Conservation (phyloP, 2,888 invertebrate species). For the Cheilosia impressa region DNA sequence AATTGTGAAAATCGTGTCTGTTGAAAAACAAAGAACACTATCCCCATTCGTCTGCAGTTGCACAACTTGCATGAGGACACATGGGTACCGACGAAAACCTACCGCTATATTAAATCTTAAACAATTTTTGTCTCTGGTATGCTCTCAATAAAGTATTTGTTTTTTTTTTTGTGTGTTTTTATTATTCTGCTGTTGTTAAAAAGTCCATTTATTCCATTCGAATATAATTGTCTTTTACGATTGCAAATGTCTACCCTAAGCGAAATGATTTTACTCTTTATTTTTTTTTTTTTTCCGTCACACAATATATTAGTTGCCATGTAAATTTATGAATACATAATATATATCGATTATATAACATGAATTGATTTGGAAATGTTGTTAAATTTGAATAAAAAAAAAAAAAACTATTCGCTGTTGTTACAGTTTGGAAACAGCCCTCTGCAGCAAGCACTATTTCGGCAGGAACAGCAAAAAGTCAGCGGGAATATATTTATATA, state of each 20-base stretch:
- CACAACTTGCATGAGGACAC: constrained; percentile 1
- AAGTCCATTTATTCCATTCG: constrained; percentile 29
- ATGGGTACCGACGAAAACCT: constrained; percentile 1
- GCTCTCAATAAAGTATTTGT: constrained; percentile 54
- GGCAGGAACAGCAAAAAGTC: constrained; percentile 37
- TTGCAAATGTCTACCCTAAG: constrained; percentile 18
- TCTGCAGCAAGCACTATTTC: constrained; percentile 39
- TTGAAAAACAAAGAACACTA: constrained; percentile 19
- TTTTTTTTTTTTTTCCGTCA: background rate
- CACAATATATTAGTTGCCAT: constrained; percentile 20
- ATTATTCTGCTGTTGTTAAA: constrained; percentile 34
- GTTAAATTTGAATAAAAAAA: constrained; percentile 35
- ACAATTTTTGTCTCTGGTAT: constrained; percentile 59
- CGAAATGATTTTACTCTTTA: background rate
- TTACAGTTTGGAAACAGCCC: constrained; percentile 8
- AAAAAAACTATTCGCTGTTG: background rate
- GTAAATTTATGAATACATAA: constrained; percentile 16
- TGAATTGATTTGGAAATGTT: constrained; percentile 7
- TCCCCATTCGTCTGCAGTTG: background rate
- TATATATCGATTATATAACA: background rate
- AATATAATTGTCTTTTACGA: constrained; percentile 55
- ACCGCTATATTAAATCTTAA: constrained; percentile 43
- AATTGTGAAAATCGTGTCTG: constrained; percentile 63
- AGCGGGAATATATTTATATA: constrained; percentile 16
- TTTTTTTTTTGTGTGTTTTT: constrained; percentile 7